Evolutionary conservation across 2,888 invertebrate species (phyloP).

Genomic region (Agrypnus murinus): DNA sequence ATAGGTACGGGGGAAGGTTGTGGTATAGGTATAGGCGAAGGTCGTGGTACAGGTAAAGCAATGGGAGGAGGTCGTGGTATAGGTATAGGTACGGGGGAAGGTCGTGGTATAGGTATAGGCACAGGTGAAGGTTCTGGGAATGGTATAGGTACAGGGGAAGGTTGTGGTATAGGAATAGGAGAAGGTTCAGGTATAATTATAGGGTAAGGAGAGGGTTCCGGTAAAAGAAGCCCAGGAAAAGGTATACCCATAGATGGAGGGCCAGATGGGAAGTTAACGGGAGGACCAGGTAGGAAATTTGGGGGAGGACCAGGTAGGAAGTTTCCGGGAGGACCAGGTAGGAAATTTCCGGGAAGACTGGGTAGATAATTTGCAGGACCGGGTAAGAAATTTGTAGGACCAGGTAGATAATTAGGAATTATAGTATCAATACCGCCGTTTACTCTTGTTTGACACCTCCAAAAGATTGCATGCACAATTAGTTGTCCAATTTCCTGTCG

Average conservation of each 20-base stretch:
- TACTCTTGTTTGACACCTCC: constrained; percentile 6
- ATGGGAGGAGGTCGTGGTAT: neutral
- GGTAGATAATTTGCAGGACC: no score
- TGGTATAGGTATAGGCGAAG: neutral
- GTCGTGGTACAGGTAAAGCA: neutral
- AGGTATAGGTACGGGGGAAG: neutral
- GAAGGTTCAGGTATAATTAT: neutral
- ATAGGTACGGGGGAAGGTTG: neutral
- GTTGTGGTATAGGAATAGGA: neutral
- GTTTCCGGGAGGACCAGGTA: no score
- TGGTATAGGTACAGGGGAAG: neutral
- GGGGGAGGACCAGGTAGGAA: neutral
- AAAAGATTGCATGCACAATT: constrained; percentile 25
- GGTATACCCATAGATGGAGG: no score
- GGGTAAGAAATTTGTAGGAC: no score
- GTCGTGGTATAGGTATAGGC: neutral
- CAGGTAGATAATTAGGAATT: no score
- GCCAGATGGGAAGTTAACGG: no score
- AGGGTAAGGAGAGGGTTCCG: neutral
- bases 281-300: neutral
- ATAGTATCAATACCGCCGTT: neutral
- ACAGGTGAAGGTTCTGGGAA: neutral
- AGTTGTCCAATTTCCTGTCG: constrained; percentile 27
- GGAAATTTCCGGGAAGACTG: no score
- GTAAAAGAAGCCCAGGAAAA: neutral